A percentile compares a stretch with the other conserved stretches of the same genome.
Conservation (phyloP, 2,113 vertebrate species). For the Nannospalax galili region DNA sequence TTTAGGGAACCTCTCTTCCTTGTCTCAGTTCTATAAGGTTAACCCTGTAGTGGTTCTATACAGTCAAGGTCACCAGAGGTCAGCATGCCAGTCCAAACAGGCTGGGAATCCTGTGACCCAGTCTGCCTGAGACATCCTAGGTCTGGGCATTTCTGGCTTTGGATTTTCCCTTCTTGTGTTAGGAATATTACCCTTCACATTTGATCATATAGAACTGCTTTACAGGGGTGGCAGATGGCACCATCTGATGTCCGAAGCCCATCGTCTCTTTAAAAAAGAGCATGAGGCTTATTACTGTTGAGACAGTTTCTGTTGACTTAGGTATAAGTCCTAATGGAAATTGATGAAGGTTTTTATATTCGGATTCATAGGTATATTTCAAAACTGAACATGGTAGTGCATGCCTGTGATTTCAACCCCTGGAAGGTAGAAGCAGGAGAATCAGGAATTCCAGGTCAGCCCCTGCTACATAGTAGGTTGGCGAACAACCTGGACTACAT, state of each 20-base stretch:
- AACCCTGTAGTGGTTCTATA: too few relatives aligned
- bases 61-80: neutral
- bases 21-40: neutral
- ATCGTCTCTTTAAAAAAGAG: neutral
- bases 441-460: neutral
- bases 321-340: neutral
- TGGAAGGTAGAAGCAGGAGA: neutral
- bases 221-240: neutral
- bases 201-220: neutral
- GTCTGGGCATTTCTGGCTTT: neutral
- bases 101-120: neutral
- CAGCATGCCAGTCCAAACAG: neutral
- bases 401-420: neutral
- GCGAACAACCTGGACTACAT: neutral
- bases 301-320: neutral
- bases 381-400: neutral
- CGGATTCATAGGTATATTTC: neutral
- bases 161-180: neutral
- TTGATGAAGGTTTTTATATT: neutral
- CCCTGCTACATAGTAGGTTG: too few relatives aligned
- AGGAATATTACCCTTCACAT: neutral
- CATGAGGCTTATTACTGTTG: neutral
- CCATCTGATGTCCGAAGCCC: neutral
- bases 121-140: accelerated
- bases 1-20: neutral